phyloP scores from a whole-genome alignment of 2,888 invertebrate species.

The Tenthredo notha region DNA sequence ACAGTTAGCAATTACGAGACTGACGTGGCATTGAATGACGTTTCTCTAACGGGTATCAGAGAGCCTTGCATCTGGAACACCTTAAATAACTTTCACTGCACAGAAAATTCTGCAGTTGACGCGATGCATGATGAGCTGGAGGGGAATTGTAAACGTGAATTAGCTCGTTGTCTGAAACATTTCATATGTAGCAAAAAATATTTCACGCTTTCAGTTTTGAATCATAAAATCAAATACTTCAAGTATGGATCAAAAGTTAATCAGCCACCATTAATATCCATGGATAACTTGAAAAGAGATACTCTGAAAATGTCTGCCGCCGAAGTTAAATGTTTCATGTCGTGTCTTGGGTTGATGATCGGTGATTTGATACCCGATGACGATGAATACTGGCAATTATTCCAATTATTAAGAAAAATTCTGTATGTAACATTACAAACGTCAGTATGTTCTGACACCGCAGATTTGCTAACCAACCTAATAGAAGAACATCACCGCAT shows the following conservation, averaged over 20 bases:
- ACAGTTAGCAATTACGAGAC: slow-evolving; percentile 56
- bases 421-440: neutral
- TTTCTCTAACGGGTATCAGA: slow-evolving; percentile 57
- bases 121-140: slow-evolving; percentile 61
- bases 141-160: slow-evolving; percentile 1
- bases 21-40: slow-evolving; percentile 51
- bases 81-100: slow-evolving; percentile 59
- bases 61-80: slow-evolving; percentile 58
- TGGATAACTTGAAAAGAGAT: neutral
- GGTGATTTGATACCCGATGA: slow-evolving; percentile 23
- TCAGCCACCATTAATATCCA: slow-evolving; percentile 1
- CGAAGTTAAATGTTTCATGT: neutral
- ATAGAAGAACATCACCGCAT: slow-evolving; percentile 59
- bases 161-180: slow-evolving; percentile 12
- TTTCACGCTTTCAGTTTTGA: neutral
- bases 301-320: slow-evolving; percentile 16
- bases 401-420: neutral
- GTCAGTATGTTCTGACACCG: slow-evolving; percentile 1
- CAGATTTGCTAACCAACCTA: slow-evolving; percentile 29
- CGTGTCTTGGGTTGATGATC: slow-evolving; percentile 5
- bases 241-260: slow-evolving; percentile 24
- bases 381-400: slow-evolving; percentile 9
- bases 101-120: slow-evolving; percentile 61
- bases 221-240: slow-evolving; percentile 22
- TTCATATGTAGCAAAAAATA: slow-evolving; percentile 25